Conservation (phyloP, 1,140 invertebrate genomes). For the Trinorchestia longiramus region DNA sequence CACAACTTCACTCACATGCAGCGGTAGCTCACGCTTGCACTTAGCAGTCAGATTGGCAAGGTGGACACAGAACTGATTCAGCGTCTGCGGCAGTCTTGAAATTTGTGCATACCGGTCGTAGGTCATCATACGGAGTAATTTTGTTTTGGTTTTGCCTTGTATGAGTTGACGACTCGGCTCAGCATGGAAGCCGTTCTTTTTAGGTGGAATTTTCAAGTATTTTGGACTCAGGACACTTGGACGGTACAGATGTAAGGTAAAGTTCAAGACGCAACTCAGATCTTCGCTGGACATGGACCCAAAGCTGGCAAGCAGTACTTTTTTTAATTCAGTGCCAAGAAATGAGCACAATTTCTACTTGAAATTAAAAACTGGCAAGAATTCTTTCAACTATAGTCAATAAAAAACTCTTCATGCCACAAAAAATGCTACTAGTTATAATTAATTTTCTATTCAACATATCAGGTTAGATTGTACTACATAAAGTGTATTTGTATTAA, state of each 20-base stretch:
- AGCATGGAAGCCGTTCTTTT: not conserved
- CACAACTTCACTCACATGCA: not conserved
- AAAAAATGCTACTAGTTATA: no score
- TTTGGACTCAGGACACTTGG: not conserved
- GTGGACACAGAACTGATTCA: conserved; percentile 1
- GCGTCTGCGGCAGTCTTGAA: not conserved
- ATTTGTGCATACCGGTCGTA: not conserved
- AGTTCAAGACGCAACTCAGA: not conserved
- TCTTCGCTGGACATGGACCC: not conserved
- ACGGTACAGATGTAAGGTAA: not conserved
- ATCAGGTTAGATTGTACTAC: no score
- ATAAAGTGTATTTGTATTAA: no score
- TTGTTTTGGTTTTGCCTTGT: not conserved
- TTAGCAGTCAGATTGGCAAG: not conserved
- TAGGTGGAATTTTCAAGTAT: not conserved
- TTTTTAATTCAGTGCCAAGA: not conserved
- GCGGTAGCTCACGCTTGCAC: not conserved
- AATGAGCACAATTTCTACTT: not conserved
- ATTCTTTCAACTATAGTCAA: no score
- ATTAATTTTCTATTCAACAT: no score
- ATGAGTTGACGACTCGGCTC: not conserved
- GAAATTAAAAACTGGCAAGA: no score
- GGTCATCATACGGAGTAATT: not conserved
- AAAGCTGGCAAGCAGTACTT: not conserved
- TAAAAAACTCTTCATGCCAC: no score